These are phyloP conservation scores for Drosophila formosana DNA, from an alignment of 2,888 invertebrate species.

Conservation along the genomic window DNA sequence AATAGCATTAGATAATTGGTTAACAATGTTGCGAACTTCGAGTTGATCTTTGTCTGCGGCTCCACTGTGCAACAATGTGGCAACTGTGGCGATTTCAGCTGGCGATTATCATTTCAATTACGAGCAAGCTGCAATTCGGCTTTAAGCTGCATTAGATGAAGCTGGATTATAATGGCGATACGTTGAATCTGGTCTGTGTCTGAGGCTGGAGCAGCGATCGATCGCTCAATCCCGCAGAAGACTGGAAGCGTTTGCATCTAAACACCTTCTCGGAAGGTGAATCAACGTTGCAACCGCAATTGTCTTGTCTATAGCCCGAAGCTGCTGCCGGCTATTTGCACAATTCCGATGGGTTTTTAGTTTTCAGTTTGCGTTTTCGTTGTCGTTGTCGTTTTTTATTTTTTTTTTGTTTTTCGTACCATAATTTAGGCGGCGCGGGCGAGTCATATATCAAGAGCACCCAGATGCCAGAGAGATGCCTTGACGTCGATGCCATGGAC, in stretches of 20 bases:
- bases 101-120: constrained; percentile 66
- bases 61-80: constrained; percentile 55
- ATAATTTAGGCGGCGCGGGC: constrained; percentile 76
- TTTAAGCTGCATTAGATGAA: constrained; percentile 43
- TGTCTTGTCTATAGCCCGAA: constrained; percentile 72
- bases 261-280: constrained; percentile 81
- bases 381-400: neutral
- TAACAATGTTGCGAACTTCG: no score
- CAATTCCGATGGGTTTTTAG: constrained; percentile 44
- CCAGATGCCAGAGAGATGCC: constrained; percentile 20
- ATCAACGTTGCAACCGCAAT: constrained; percentile 17
- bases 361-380: no score
- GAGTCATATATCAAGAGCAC: constrained; percentile 63
- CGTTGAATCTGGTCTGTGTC: constrained; percentile 3
- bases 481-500: constrained; percentile 11
- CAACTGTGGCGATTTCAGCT: neutral
- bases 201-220: constrained; percentile 22
- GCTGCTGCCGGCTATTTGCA: constrained; percentile 77
- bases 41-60: no score
- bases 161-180: constrained; percentile 46
- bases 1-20: no score
- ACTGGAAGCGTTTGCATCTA: constrained; percentile 82
- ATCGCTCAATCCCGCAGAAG: constrained; percentile 57
- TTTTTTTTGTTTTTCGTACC: constrained; percentile 31
- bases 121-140: constrained; percentile 49